Conservation (phyloP, 2,113 vertebrate species). For the Malurus cyaneus region DNA sequence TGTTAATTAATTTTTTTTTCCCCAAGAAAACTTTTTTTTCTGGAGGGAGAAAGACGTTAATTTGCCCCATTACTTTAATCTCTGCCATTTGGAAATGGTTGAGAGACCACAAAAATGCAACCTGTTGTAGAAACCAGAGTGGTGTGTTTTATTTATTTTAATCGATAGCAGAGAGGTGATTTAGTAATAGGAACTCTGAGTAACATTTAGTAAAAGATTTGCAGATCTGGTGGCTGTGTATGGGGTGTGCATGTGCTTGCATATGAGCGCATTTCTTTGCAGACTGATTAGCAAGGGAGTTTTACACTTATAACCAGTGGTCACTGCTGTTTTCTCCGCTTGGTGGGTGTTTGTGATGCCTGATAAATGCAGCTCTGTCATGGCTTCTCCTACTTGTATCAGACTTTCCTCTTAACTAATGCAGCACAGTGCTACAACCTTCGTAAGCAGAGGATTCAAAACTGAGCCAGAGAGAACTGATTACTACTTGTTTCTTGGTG, state of each 20-base stretch:
- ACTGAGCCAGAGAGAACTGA: conserved; percentile 15
- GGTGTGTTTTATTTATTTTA: conserved; percentile 41
- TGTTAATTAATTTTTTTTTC: conserved; percentile 29
- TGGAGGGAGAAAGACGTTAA: conserved; percentile 25
- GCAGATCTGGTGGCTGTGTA: not conserved
- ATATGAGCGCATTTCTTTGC: not conserved
- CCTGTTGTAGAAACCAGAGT: conserved; percentile 63
- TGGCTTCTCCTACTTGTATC: conserved; percentile 20
- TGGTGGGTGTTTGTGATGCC: not conserved
- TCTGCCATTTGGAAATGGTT: conserved; percentile 66
- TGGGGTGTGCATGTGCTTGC: conserved; percentile 23
- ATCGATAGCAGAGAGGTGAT: conserved; percentile 56
- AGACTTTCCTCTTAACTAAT: conserved; percentile 14
- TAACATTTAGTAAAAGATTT: conserved; percentile 3
- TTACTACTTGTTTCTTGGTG: conserved; percentile 17
- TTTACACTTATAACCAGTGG: not conserved
- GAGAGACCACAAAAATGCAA: conserved; percentile 70
- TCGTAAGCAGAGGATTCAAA: not conserved
- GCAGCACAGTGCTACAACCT: not conserved
- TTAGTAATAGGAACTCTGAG: conserved; percentile 17
- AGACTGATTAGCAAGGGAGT: conserved; percentile 40
- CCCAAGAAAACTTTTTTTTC: conserved; percentile 19
- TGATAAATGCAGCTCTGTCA: not conserved
- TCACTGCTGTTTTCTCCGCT: conserved; percentile 11
- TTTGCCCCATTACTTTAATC: conserved; percentile 62